Percentiles rank a stretch among this genome's conserved stretches.
Evolutionary conservation across 2,797 vertebrate genomes (phyloP).

Genomic region (Hapalemur alaotrensis): DNA sequence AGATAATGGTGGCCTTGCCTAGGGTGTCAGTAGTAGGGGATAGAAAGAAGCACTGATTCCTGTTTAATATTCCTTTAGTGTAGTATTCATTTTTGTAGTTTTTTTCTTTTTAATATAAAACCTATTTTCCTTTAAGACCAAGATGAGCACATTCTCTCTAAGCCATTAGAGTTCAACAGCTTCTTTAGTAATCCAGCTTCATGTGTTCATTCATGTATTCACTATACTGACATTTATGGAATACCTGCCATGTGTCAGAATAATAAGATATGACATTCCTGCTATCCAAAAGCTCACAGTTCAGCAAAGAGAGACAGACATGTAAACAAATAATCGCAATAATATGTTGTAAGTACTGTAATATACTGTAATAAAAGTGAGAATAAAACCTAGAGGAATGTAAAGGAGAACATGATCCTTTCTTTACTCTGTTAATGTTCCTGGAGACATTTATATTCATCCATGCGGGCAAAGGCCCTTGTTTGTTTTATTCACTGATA

Average conservation of each 20-base stretch:
- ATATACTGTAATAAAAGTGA: background rate
- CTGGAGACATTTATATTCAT: conserved; percentile 1
- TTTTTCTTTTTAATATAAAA: conserved; percentile 45
- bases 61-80: conserved; percentile 27
- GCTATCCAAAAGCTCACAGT: background rate
- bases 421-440: background rate
- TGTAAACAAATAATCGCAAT: background rate
- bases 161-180: background rate
- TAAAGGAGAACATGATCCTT: background rate
- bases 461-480: background rate
- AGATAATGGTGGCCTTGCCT: background rate
- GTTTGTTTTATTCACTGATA: background rate
- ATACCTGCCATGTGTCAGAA: background rate
- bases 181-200: conserved; percentile 9
- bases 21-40: background rate
- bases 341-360: background rate
- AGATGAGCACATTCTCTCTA: conserved; percentile 45
- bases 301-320: conserved; percentile 1
- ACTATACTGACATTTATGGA: background rate
- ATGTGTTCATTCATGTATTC: conserved; percentile 22
- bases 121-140: conserved; percentile 41
- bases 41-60: background rate
- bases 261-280: background rate
- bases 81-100: background rate
- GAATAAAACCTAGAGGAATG: background rate